Evolutionary conservation across 2,888 invertebrate species (phyloP).

Genomic region (Anticlea derivata): DNA sequence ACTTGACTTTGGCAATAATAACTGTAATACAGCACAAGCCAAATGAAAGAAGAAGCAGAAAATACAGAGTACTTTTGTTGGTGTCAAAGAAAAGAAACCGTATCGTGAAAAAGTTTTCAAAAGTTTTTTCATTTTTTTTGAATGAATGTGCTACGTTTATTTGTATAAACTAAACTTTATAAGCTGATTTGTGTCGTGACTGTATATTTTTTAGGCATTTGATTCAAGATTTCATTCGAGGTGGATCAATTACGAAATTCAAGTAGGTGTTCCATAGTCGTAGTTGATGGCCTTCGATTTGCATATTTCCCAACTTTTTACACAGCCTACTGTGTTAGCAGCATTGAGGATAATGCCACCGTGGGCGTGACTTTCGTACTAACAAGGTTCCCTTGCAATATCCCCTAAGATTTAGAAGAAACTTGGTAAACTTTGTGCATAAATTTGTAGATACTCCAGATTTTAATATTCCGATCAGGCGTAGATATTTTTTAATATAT

Average conservation of each 20-base stretch:
- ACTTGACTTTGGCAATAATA: no score
- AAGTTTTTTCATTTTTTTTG: no score
- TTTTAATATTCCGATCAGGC: background rate
- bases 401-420: slow-evolving; percentile 25
- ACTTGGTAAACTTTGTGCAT: slow-evolving; percentile 1
- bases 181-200: no score
- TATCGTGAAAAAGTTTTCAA: no score
- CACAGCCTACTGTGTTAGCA: slow-evolving; percentile 62
- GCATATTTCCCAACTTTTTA: slow-evolving; percentile 73
- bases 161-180: no score
- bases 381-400: slow-evolving; percentile 50
- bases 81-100: no score
- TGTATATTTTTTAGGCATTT: no score
- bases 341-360: slow-evolving; percentile 56
- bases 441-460: background rate
- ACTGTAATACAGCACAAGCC: no score
- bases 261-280: slow-evolving; percentile 50
- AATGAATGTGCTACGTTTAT: no score
- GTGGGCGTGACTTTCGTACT: slow-evolving; percentile 65
- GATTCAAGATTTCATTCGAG: slow-evolving; percentile 34
- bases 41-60: no score
- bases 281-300: slow-evolving; percentile 74
- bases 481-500: slow-evolving; percentile 36
- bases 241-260: slow-evolving; percentile 29
- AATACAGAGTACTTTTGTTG: no score